phyloP scores from a whole-genome alignment of 2,888 invertebrate genomes.

The Cabera pusaria region DNA sequence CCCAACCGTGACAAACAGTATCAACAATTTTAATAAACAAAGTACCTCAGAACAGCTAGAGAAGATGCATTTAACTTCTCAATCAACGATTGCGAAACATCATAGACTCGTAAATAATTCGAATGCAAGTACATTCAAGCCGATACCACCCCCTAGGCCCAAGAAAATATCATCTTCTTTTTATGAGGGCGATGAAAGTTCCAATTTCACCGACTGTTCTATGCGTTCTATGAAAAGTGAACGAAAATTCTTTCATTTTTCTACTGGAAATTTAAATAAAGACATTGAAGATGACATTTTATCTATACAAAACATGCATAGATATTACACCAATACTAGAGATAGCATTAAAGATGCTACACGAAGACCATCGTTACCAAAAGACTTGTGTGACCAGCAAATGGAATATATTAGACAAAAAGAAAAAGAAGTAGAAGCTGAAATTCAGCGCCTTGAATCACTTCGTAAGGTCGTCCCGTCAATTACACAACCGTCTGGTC shows the following conservation, averaged over 20 bases:
- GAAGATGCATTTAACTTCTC: too few species aligned
- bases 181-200: slow-evolving; percentile 74
- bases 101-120: slow-evolving; percentile 35
- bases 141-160: slow-evolving; percentile 68
- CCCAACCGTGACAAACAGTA: slow-evolving; percentile 61
- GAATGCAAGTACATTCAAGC: slow-evolving; percentile 43
- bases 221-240: slow-evolving; percentile 64
- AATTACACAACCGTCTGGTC: slow-evolving; percentile 46
- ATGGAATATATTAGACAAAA: slow-evolving; percentile 86
- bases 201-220: slow-evolving; percentile 66
- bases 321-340: slow-evolving; percentile 56
- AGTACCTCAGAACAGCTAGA: slow-evolving; percentile 44
- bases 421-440: slow-evolving; percentile 86
- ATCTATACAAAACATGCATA: slow-evolving; percentile 74
- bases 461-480: slow-evolving; percentile 59
- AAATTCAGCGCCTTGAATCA: slow-evolving; percentile 85
- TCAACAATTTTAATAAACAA: slow-evolving; percentile 47
- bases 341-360: slow-evolving; percentile 49
- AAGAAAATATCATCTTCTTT: slow-evolving; percentile 58
- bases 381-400: slow-evolving; percentile 85
- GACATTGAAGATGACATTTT: slow-evolving; percentile 76
- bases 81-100: slow-evolving; percentile 29
- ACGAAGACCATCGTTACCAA: slow-evolving; percentile 84
- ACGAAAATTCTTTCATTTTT: slow-evolving; percentile 69
- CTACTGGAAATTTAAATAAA: slow-evolving; percentile 72